Evolutionary conservation across 2,797 vertebrate species (phyloP), one percentile per base, ranked within the genome.

Genomic region (Ctenopoma multispine): DNA sequence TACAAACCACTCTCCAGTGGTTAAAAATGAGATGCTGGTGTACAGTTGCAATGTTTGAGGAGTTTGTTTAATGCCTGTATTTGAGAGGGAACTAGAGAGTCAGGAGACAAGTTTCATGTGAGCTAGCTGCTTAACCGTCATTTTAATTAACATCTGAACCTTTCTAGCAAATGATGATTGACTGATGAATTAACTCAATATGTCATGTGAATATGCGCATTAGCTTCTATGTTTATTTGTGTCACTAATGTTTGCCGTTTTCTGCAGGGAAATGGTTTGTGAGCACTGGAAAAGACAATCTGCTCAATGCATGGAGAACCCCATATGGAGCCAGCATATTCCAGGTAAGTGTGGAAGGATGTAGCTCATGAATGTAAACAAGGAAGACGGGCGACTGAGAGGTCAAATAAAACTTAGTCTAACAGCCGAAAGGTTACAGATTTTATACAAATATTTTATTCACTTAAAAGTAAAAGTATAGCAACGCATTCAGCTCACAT

Each of bases 241-340:
- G 12, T 40, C 21, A 14, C 20, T 38, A 1, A 1, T 24, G 27
- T 46, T 44, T 17, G 13, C 29, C 12, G 2, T 89, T 47, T 65
- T 89, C 57, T 87, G 61, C 89, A 95, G 95, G 95, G 72, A 95
- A 95, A 87, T 95, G 95, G 95, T 95, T 95, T 75, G 94, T 95
- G 78, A 95, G 95, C 88, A 95, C 95, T 60, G 95, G 95, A 65
- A 95, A 95, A 84, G 95, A 95, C 90, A 95, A 95, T 91, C 93
- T 95, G 77, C 92, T 95, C 63, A 95, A 95, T 34, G 94, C 95
- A 20, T 95, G 95, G 95, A 93, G 95, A 85, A 95, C 95, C 58
- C 95, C 95, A 7, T 95, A 95, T 29, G 95, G 95, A 72, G 95
- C 95, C 86, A 95, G 94, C 86, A 95, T 95, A 85, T 95, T 95